phyloP scores from a whole-genome alignment of 2,113 vertebrate species.

The Cercopithecus mona region DNA sequence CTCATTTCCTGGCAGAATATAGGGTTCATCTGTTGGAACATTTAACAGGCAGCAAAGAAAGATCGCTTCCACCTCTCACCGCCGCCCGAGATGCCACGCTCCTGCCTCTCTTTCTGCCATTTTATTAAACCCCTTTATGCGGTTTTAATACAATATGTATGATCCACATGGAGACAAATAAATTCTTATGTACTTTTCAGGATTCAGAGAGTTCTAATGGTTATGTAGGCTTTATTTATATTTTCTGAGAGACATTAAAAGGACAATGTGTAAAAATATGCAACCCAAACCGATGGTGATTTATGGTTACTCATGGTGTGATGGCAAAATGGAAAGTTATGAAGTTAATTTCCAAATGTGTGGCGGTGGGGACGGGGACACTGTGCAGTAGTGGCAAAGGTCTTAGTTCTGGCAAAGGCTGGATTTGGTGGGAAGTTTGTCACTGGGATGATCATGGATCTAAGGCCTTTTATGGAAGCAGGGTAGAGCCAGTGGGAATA shows the following conservation, averaged over 20 bases:
- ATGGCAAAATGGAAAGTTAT: background rate
- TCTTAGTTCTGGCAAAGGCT: background rate
- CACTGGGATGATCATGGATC: accelerated
- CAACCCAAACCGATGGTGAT: conserved; percentile 64
- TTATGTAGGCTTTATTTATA: conserved; percentile 84
- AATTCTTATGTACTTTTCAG: conserved; percentile 82
- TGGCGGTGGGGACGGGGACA: background rate
- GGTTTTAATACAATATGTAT: conserved; percentile 88
- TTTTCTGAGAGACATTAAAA: conserved; percentile 82
- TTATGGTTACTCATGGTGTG: background rate
- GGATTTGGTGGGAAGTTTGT: background rate
- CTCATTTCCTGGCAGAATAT: conserved; percentile 90
- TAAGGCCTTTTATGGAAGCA: background rate
- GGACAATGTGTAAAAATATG: conserved; percentile 71
- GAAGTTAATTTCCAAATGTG: conserved; percentile 69
- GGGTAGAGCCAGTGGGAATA: background rate
- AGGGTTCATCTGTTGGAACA: conserved; percentile 88
- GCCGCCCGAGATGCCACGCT: conserved; percentile 76
- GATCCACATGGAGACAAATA: conserved; percentile 84
- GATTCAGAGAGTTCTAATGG: conserved; percentile 82
- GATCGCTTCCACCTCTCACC: conserved; percentile 82
- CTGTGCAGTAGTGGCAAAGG: background rate
- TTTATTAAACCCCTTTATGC: conserved; percentile 87
- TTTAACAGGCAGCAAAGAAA: conserved; percentile 89
- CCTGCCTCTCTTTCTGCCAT: conserved; percentile 82